These are phyloP conservation scores for Cordylochernes scorpioides DNA, from an alignment of 2,888 invertebrate genomes.

Conservation along the genomic window DNA sequence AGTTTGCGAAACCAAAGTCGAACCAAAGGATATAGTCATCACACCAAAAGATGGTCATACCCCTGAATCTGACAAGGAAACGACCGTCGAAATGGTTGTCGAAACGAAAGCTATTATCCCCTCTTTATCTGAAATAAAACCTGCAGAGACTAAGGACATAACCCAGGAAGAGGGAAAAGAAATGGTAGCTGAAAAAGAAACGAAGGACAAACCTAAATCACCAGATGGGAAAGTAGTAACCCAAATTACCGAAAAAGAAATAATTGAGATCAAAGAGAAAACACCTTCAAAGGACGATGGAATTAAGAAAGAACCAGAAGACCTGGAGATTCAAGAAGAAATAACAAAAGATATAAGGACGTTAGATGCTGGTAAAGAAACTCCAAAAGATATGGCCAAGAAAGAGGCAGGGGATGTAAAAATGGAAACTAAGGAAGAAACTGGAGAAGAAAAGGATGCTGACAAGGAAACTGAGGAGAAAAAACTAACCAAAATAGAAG, in stretches of 20 bases:
- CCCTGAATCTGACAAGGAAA: too few species aligned
- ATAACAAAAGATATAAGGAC: too few species aligned
- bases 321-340: not conserved
- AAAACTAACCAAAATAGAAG: not conserved
- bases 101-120: too few species aligned
- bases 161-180: not conserved
- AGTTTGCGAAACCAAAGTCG: too few species aligned
- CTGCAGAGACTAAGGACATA: too few species aligned
- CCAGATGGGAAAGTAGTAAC: constrained; percentile 1
- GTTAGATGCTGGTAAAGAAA: too few species aligned
- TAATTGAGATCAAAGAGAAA: not conserved
- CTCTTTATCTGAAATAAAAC: too few species aligned
- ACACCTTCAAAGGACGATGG: not conserved
- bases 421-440: not conserved
- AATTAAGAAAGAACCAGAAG: constrained; percentile 1
- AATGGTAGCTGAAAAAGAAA: not conserved
- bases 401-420: not conserved
- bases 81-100: too few species aligned
- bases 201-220: not conserved
- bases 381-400: too few species aligned
- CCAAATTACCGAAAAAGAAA: not conserved
- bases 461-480: not conserved
- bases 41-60: too few species aligned
- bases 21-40: too few species aligned
- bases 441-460: not conserved